Conservation (phyloP, 2,888 invertebrate species). For the Trichacis sp. region DNA sequence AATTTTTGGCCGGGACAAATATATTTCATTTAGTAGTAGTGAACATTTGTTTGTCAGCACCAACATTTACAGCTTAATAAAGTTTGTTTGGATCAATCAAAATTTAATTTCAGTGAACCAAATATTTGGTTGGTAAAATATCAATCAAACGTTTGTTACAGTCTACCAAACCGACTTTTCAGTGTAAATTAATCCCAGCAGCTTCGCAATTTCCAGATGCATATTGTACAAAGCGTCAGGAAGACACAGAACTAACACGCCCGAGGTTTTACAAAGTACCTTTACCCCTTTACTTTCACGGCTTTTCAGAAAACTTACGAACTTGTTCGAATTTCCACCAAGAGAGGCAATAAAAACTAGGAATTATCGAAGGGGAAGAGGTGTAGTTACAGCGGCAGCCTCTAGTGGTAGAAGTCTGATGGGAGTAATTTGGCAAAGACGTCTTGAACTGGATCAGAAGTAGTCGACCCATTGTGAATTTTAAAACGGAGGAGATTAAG, state of each 20-base stretch:
- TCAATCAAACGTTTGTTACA: no score
- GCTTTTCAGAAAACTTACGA: slow-evolving; percentile 17
- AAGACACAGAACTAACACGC: slow-evolving; percentile 8
- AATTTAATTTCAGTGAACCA: no score
- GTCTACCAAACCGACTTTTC: no score
- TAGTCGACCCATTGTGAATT: slow-evolving; percentile 14
- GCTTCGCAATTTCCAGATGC: not conserved
- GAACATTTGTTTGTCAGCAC: no score
- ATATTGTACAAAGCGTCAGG: not conserved
- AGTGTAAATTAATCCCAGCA: no score
- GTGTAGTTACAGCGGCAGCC: slow-evolving; percentile 6
- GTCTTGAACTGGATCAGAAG: slow-evolving; percentile 13
- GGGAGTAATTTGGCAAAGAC: slow-evolving; percentile 11
- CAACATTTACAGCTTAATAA: no score
- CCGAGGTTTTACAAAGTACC: slow-evolving; percentile 26
- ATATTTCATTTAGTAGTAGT: no score
- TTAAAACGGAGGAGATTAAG: slow-evolving; percentile 10
- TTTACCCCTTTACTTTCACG: slow-evolving; percentile 15
- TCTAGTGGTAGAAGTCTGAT: not conserved
- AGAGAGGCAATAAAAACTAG: slow-evolving; percentile 21
- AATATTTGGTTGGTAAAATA: no score
- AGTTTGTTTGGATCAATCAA: no score
- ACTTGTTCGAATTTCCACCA: slow-evolving; percentile 18
- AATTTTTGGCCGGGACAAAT: no score
- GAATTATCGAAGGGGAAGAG: slow-evolving; percentile 21